These are phyloP conservation scores for Pantherophis alleghaniensis DNA, from an alignment of 2,797 vertebrate genomes.

Conservation along the genomic window DNA sequence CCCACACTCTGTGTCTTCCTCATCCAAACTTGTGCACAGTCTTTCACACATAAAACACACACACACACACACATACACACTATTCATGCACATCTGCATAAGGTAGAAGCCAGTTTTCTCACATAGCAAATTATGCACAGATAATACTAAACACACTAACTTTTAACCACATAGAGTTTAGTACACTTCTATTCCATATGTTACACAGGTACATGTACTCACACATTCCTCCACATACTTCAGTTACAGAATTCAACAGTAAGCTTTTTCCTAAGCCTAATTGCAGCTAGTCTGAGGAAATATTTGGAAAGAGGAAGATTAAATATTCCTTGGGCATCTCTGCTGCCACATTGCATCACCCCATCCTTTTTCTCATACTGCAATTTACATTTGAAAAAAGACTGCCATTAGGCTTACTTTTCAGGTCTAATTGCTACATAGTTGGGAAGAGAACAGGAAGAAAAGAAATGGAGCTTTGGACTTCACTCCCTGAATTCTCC, in stretches of 20 bases:
- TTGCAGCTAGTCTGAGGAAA: neutral
- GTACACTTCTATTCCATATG: neutral
- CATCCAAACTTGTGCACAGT: neutral
- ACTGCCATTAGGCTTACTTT: neutral
- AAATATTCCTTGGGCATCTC: neutral
- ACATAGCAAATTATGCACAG: neutral
- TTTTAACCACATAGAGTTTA: neutral
- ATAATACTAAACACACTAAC: neutral
- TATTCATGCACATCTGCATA: neutral
- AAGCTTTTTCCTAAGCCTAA: neutral
- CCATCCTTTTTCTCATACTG: neutral
- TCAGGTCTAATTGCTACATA: neutral
- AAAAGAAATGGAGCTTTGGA: neutral
- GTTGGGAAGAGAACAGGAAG: neutral
- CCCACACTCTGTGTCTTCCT: neutral
- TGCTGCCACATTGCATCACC: neutral
- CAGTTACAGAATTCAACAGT: neutral
- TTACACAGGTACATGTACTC: neutral
- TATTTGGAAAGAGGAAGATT: neutral
- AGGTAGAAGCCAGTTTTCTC: neutral
- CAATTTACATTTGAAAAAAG: neutral
- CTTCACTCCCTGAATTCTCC: neutral
- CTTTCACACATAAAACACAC: neutral
- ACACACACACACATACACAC: neutral
- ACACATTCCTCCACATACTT: neutral